phyloP scores from a whole-genome alignment of 2,888 invertebrate species.

The Eupithecia subumbrata region DNA sequence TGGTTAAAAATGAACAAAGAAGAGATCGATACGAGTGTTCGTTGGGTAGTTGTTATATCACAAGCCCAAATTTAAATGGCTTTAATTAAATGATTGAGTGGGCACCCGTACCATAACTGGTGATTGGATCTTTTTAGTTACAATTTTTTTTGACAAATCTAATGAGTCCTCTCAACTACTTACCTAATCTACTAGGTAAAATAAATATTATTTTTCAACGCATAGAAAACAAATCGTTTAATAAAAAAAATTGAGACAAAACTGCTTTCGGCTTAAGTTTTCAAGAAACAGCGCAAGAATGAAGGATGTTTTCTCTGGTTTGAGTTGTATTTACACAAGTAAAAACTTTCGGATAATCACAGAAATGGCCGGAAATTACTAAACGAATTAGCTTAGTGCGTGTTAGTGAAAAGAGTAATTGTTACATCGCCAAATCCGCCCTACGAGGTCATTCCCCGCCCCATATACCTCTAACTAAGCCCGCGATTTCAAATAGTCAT shows the following conservation, averaged over 20 bases:
- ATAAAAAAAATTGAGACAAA: neutral
- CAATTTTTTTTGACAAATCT: neutral
- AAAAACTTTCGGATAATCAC: neutral
- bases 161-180: neutral
- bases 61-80: neutral
- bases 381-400: conserved; percentile 16
- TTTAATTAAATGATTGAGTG: neutral
- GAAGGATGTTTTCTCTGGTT: neutral
- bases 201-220: neutral
- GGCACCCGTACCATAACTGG: neutral
- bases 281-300: neutral
- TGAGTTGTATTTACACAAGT: neutral
- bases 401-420: conserved; percentile 30
- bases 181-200: neutral
- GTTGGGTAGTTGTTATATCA: neutral
- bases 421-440: conserved; percentile 48
- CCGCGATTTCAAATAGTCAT: conserved; percentile 50
- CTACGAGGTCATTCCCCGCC: conserved; percentile 65
- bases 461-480: conserved; percentile 63
- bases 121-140: neutral
- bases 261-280: neutral
- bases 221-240: neutral
- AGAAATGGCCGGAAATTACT: conserved; percentile 7
- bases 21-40: neutral
- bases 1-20: conserved; percentile 4